These are phyloP conservation scores for Rhodeus uyekii DNA, from an alignment of 2,797 vertebrate species.

Conservation along the genomic window DNA sequence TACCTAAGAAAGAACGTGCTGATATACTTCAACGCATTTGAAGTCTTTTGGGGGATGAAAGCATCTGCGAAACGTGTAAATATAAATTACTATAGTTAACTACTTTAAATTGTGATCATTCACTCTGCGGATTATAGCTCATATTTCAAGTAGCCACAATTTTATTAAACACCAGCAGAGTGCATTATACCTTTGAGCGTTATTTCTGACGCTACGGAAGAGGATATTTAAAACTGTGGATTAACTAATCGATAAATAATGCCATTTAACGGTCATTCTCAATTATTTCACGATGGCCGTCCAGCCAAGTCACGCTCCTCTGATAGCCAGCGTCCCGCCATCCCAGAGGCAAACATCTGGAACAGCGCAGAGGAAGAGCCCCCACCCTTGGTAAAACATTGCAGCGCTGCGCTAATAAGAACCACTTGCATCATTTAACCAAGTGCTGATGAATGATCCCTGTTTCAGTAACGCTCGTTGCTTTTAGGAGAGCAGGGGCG, in stretches of 20 bases:
- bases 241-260: slow-evolving; percentile 41
- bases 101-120: not conserved
- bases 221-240: not conserved
- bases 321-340: slow-evolving; percentile 42
- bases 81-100: not conserved
- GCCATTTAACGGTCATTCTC: slow-evolving; percentile 31
- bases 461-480: slow-evolving; percentile 36
- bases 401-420: slow-evolving; percentile 55
- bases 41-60: not conserved
- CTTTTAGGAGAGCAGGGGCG: slow-evolving; percentile 12
- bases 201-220: not conserved
- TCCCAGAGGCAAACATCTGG: slow-evolving; percentile 53
- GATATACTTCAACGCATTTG: not conserved
- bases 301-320: slow-evolving; percentile 26
- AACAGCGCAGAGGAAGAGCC: slow-evolving; percentile 34
- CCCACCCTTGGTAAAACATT: slow-evolving; percentile 47
- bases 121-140: not conserved
- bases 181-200: not conserved
- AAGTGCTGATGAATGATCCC: slow-evolving; percentile 53
- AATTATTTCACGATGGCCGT: slow-evolving; percentile 38
- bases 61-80: not conserved
- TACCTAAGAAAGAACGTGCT: not conserved
- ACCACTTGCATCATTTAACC: slow-evolving; percentile 55
- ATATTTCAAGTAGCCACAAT: not conserved
- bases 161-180: not conserved